Percentiles rank a stretch among this genome's conserved stretches.
Evolutionary conservation across 64 coral and sea anemone genomes (phyloP).

Genomic region (Montipora efflorescens): DNA sequence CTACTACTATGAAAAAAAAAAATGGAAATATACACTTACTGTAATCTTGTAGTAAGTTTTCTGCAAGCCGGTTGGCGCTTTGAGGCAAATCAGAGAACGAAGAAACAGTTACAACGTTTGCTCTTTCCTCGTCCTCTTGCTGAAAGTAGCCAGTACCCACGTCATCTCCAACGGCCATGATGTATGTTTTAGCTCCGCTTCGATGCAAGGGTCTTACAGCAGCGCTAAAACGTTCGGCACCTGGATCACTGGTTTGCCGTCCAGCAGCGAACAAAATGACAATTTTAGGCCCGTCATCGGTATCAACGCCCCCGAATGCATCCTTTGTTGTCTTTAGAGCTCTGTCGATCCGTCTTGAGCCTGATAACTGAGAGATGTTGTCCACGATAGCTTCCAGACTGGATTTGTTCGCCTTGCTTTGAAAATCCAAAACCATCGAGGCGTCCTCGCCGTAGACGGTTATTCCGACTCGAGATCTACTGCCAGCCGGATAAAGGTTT

Average conservation of each 20-base stretch:
- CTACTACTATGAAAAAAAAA: too few species aligned
- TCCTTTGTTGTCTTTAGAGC: constrained; percentile 28
- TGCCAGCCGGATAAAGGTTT: neutral
- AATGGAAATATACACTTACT: neutral
- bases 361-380: neutral
- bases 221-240: neutral
- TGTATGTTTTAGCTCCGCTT: constrained; percentile 9
- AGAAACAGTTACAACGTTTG: neutral
- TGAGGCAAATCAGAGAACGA: constrained; percentile 11
- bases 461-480: neutral
- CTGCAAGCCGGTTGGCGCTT: neutral
- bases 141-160: constrained; percentile 5
- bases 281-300: constrained; percentile 2
- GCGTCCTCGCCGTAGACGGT: neutral
- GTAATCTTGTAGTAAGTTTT: neutral
- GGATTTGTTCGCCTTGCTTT: neutral
- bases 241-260: neutral
- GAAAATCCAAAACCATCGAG: neutral
- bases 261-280: constrained; percentile 41
- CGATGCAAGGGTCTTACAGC: constrained; percentile 21
- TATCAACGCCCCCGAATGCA: neutral
- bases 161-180: constrained; percentile 6
- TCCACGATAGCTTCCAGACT: neutral
- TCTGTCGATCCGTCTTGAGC: constrained; percentile 48
- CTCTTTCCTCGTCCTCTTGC: neutral